Base-by-base conservation (phyloP, 2,888 invertebrate species). In the Cremastinae sp. region DNA sequence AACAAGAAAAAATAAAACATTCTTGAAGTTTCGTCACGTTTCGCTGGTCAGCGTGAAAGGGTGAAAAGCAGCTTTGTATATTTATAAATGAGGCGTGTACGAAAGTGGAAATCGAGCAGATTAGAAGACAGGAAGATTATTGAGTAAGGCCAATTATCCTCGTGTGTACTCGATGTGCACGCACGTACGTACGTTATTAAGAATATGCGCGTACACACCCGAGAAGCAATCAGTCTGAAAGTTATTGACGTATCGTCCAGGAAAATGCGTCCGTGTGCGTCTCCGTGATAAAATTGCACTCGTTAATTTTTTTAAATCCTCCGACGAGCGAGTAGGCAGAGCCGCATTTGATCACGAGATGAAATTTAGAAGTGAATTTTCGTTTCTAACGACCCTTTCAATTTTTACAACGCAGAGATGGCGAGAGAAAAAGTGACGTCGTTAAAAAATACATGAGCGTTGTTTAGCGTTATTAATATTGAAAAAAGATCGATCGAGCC, bases 51-150 rank as follows among this genome's bases (percentile, higher is more conserved):
- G 78, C 76, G 80, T 75, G 78, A 81, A 82, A 78, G 78, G 79
- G 80, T 82, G 83, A 85, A 84, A 83, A 83, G 79, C 79, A 70
- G 76, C 78, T 68, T 80, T 64, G 55, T 58, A 70, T 76, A 28
- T 28, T 28, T 81, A 82, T 81, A 79, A 84, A 83, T 80, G 80
- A 83, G 80, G 79, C 81, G 79, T 83, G 79, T 79, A 80, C 59
- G 80, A 82, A 83, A 84, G 83, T 84, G 80, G 66, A 84, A 84
- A 82, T 81, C 75, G 78, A 82, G 80, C 59, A 53, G 68, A 47
- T 75, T 49, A 58, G 53, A 55, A 68, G 66, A 71, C 71, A 56
- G 56, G 66, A 72, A 66, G 71, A 72, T 75, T 72, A 62, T 72
- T 72, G 72, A 66, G 75, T 56, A 66, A 75, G 71, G 71, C 35